Percentiles rank a stretch among this genome's conserved stretches.
phyloP scores from a whole-genome alignment of 2,888 invertebrate species.

The Lochmaea crataegi region DNA sequence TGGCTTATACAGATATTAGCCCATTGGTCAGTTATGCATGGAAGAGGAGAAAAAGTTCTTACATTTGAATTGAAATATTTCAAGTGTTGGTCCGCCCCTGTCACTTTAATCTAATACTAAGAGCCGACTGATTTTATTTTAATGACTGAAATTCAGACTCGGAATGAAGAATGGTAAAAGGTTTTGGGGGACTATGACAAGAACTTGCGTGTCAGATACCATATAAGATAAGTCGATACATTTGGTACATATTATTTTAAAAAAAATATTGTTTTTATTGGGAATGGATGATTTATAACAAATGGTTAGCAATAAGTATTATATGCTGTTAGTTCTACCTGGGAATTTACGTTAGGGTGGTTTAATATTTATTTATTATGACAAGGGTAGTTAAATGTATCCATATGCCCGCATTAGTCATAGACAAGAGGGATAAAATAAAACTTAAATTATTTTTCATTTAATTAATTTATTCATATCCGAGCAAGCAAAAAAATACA shows the following conservation, averaged over 20 bases:
- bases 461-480: no score
- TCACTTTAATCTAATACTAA: conserved; percentile 15
- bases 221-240: conserved; percentile 11
- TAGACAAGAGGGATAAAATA: no score
- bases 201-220: conserved; percentile 10
- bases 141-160: conserved; percentile 18
- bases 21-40: no score
- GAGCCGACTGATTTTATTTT: conserved; percentile 23
- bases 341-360: neutral
- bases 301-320: neutral
- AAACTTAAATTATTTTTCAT: no score
- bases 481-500: no score
- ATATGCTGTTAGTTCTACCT: neutral
- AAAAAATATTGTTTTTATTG: neutral
- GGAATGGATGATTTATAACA: neutral
- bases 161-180: conserved; percentile 11
- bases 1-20: no score
- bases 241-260: neutral
- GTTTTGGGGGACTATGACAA: conserved; percentile 13
- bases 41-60: no score
- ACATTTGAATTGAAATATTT: neutral
- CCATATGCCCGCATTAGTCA: no score
- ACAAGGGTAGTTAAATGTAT: neutral
- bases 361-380: neutral
- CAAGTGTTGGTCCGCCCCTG: neutral